Conservation (phyloP, 2,113 vertebrate genomes). For the Podarcis cretensis region DNA sequence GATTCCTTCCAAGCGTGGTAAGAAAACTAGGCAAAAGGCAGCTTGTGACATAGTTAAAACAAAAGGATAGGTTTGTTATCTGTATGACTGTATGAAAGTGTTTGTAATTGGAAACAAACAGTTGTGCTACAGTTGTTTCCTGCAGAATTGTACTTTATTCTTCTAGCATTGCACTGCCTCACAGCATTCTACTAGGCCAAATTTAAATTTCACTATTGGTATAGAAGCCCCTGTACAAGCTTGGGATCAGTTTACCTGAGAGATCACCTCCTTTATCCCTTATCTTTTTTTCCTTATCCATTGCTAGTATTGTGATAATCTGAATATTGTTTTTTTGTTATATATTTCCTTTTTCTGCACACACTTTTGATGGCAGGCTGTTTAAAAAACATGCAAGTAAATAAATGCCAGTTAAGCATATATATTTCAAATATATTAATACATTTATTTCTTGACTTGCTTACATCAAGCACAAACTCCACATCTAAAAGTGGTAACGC, state of each 20-base stretch:
- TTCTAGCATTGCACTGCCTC: no score
- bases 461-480: neutral
- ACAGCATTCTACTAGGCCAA: no score
- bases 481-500: neutral
- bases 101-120: neutral
- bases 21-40: conserved; percentile 56
- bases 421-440: neutral
- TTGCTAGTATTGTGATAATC: no score
- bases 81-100: neutral
- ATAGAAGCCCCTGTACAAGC: no score
- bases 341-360: no score
- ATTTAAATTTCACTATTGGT: no score
- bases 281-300: no score
- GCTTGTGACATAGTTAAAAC: neutral
- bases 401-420: neutral
- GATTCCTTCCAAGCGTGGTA: conserved; percentile 92
- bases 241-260: no score
- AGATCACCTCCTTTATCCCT: no score
- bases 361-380: no score
- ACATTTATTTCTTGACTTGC: neutral
- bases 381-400: neutral
- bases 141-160: no score
- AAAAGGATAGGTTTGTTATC: neutral
- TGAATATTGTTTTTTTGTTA: no score
- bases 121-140: neutral